Conservation (phyloP, 1,140 invertebrate genomes). For the Hylaeus volcanicus region DNA sequence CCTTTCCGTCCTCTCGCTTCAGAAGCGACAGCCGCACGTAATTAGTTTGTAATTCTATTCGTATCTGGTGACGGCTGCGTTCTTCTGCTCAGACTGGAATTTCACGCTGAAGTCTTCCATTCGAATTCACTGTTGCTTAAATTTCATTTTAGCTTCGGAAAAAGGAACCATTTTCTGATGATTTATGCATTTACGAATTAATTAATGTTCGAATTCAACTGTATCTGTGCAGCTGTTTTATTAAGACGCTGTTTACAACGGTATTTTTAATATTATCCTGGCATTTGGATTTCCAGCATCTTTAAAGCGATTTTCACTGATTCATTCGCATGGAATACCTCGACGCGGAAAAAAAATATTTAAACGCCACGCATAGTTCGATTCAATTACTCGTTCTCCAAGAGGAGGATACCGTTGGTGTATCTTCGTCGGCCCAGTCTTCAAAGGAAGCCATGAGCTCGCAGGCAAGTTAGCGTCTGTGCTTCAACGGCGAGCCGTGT, state of each 20-base stretch:
- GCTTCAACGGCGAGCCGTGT: not conserved
- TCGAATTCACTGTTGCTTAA: not conserved
- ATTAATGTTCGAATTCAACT: no score
- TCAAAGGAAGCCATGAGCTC: not conserved
- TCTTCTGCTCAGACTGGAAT: not conserved
- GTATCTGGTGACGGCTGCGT: no score
- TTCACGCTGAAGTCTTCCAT: not conserved
- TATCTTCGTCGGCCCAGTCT: not conserved
- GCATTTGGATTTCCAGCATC: not conserved
- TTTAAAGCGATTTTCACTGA: not conserved
- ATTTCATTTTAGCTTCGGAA: no score
- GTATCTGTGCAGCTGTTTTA: no score
- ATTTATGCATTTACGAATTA: no score
- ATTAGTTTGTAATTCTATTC: slow-evolving; percentile 3
- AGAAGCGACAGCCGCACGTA: not conserved
- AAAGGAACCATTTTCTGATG: no score
- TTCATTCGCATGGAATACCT: slow-evolving; percentile 4
- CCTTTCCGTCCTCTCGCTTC: not conserved
- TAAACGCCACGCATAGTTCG: not conserved
- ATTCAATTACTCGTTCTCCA: slow-evolving; percentile 2
- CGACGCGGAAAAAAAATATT: not conserved
- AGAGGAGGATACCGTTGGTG: not conserved
- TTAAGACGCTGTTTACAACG: not conserved
- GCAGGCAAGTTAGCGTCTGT: not conserved
- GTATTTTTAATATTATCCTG: not conserved